phyloP scores from a whole-genome alignment of 1,140 invertebrate genomes.

The Diabrotica virgifera region DNA sequence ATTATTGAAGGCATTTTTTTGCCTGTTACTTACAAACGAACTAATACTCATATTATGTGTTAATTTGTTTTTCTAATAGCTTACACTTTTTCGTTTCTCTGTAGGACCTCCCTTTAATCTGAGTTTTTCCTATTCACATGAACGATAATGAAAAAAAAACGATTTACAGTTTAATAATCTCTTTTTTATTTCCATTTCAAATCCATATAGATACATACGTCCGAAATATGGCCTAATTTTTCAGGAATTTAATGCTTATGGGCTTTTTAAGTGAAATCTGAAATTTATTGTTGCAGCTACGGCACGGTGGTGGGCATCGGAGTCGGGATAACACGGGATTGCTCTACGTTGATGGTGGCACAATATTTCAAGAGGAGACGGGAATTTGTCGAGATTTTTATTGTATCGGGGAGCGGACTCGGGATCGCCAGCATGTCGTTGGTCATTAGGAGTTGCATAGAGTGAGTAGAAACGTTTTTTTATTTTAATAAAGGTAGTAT shows the following conservation, averaged over 20 bases:
- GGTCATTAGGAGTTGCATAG: constrained; percentile 74
- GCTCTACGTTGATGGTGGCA: constrained; percentile 85
- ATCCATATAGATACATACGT: neutral
- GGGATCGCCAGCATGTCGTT: constrained; percentile 81
- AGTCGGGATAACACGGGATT: constrained; percentile 77
- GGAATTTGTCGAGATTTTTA: constrained; percentile 84
- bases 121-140: too few species aligned
- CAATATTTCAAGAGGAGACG: constrained; percentile 84
- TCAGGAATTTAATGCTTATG: neutral
- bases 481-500: too few species aligned
- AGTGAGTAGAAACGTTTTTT: constrained; percentile 54
- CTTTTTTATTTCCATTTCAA: neutral
- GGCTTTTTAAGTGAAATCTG: neutral
- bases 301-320: constrained; percentile 72
- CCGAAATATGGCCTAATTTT: neutral
- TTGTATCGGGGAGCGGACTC: constrained; percentile 79
- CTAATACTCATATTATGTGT: too few species aligned
- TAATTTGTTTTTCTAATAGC: too few species aligned
- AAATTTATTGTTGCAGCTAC: constrained; percentile 40
- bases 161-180: neutral
- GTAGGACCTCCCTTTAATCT: too few species aligned
- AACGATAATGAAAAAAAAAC: neutral
- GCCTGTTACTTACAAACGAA: too few species aligned
- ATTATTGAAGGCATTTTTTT: too few species aligned
- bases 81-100: too few species aligned